Evolutionary conservation across 2,113 vertebrate genomes (phyloP).

Genomic region (Sander lucioperca): DNA sequence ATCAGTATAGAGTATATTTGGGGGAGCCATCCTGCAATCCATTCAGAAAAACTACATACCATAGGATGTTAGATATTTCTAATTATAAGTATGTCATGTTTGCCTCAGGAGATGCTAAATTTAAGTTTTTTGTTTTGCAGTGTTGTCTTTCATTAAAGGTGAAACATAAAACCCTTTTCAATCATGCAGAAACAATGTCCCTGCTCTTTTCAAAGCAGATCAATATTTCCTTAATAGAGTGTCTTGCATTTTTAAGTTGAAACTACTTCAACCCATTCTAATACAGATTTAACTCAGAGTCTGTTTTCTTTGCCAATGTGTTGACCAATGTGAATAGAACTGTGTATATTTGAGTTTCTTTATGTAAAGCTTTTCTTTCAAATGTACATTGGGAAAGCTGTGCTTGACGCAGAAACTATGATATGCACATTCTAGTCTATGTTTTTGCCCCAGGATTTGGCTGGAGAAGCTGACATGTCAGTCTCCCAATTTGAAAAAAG

Average conservation of each 20-base stretch:
- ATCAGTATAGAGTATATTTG: neutral
- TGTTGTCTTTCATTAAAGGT: neutral
- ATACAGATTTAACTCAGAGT: slow-evolving; percentile 20
- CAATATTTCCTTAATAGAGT: neutral
- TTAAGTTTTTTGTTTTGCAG: slow-evolving; percentile 1
- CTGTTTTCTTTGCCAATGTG: neutral
- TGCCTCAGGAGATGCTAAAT: neutral
- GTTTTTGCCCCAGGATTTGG: slow-evolving; percentile 25
- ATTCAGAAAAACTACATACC: neutral
- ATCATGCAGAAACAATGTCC: neutral
- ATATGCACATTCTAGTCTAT: slow-evolving; percentile 39
- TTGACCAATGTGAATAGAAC: neutral
- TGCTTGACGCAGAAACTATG: slow-evolving; percentile 2
- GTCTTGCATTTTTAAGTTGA: neutral
- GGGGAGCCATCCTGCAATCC: neutral
- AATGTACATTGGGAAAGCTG: neutral
- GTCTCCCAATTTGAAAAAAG: slow-evolving; percentile 25
- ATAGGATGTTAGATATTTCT: neutral
- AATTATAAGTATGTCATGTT: neutral
- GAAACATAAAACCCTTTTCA: neutral
- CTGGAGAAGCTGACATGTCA: slow-evolving; percentile 43
- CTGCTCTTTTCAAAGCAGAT: neutral
- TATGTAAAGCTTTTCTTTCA: neutral
- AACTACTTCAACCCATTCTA: neutral
- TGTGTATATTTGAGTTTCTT: neutral